Conservation (phyloP, 2,113 vertebrate genomes). For the Aptenodytes patagonicus region DNA sequence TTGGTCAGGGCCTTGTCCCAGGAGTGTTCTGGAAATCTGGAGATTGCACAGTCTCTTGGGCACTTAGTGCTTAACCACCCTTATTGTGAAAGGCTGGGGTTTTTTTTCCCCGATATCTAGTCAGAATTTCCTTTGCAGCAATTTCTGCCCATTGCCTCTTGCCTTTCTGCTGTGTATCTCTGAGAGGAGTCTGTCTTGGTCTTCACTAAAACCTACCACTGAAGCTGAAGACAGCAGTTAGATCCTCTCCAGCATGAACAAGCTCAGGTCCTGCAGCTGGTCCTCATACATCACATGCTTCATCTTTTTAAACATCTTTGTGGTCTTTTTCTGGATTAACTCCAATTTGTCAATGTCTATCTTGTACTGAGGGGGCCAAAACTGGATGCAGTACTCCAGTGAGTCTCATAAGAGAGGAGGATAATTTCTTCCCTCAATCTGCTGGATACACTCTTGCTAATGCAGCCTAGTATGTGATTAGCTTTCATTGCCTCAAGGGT, state of each 20-base stretch:
- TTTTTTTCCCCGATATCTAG: too few species aligned
- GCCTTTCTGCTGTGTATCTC: not conserved
- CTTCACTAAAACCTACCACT: not conserved
- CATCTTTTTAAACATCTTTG: not conserved
- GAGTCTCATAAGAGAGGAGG: not conserved
- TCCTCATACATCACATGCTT: not conserved
- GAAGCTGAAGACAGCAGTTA: not conserved
- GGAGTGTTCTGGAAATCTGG: not conserved
- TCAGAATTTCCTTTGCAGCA: not conserved
- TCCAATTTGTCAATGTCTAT: not conserved
- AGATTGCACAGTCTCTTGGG: not conserved
- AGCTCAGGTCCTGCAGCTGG: not conserved
- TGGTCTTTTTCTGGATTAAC: not conserved
- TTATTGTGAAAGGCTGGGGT: not conserved
- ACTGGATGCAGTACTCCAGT: not conserved
- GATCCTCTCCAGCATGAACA: not conserved
- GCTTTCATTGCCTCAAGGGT: not conserved
- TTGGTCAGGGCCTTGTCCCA: not conserved
- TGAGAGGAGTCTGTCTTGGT: not conserved
- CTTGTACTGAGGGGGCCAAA: not conserved
- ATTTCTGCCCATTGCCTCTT: not conserved
- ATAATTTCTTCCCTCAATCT: too few species aligned
- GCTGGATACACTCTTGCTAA: not conserved
- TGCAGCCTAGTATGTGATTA: not conserved
- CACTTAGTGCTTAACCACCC: not conserved